Evolutionary conservation across 1,140 invertebrate species (phyloP).

Genomic region (Choristoneura fumiferana): DNA sequence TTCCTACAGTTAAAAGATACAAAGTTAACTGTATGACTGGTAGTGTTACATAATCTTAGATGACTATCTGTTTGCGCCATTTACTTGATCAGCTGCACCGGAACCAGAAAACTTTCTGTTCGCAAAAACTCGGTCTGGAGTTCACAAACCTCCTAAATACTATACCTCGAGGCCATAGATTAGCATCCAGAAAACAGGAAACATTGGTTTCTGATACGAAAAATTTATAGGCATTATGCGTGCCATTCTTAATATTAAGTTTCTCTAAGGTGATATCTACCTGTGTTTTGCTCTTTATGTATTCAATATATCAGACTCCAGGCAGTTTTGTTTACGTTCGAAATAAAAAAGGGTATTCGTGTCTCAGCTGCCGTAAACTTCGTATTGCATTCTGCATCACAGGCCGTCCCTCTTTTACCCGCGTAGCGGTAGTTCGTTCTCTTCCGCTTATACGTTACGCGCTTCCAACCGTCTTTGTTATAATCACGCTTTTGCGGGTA

Average conservation of each 20-base stretch:
- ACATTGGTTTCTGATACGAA: constrained; percentile 25
- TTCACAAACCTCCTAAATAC: constrained; percentile 32
- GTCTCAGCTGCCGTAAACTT: constrained; percentile 35
- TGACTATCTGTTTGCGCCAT: background rate
- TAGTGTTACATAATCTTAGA: background rate
- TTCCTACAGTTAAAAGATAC: background rate
- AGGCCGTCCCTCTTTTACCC: constrained; percentile 1
- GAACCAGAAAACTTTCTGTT: too few species aligned
- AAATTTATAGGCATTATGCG: constrained; percentile 33
- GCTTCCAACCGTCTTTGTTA: too few species aligned
- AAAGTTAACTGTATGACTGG: background rate
- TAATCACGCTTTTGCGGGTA: too few species aligned
- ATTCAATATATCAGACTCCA: constrained; percentile 22
- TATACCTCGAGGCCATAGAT: constrained; percentile 33
- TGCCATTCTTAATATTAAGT: constrained; percentile 20
- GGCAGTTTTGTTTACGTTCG: constrained; percentile 26
- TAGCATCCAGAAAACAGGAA: constrained; percentile 25
- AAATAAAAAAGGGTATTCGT: constrained; percentile 33
- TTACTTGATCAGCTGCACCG: background rate
- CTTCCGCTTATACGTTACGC: too few species aligned
- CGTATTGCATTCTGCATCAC: background rate
- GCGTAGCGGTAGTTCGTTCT: background rate
- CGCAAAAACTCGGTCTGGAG: constrained; percentile 4
- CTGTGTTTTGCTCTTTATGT: constrained; percentile 27
- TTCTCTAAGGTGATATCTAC: constrained; percentile 23